Percentiles rank a stretch among this genome's conserved stretches.
These are phyloP conservation scores for Euproctis similis DNA, from an alignment of 2,888 invertebrate genomes.

Conservation along the genomic window DNA sequence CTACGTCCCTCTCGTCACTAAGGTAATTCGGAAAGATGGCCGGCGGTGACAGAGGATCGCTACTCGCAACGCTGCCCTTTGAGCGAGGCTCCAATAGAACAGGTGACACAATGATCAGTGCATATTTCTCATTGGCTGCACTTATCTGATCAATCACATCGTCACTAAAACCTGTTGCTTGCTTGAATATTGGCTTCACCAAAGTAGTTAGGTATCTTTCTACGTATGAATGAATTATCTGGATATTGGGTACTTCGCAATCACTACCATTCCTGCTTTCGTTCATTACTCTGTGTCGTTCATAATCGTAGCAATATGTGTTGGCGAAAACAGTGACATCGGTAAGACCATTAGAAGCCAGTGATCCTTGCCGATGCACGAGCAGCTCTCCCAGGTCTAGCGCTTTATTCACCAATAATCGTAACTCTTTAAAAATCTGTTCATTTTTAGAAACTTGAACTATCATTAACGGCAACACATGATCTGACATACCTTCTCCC, in stretches of 20 bases:
- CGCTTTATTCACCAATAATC: conserved; percentile 3
- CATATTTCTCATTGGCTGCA: conserved; percentile 26
- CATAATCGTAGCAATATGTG: conserved; percentile 39
- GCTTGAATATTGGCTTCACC: conserved; percentile 16
- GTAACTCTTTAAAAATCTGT: conserved; percentile 8
- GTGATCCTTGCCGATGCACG: conserved; percentile 23
- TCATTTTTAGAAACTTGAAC: conserved; percentile 27
- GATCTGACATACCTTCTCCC: conserved; percentile 44
- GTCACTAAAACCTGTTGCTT: conserved; percentile 18
- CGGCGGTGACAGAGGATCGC: conserved; percentile 30
- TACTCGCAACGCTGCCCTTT: conserved; percentile 32
- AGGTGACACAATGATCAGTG: conserved; percentile 31
- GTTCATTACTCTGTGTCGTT: conserved; percentile 20
- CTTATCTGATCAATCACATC: conserved; percentile 29
- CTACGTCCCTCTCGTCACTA: conserved; percentile 32
- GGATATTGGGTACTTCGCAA: conserved; percentile 40
- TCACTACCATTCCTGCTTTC: conserved; percentile 20
- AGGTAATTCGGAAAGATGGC: conserved; percentile 43
- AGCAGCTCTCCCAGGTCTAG: conserved; percentile 23
- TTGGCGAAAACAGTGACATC: conserved; percentile 40
- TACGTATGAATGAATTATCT: conserved; percentile 36
- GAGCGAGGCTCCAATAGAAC: conserved; percentile 38
- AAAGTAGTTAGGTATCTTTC: conserved; percentile 24
- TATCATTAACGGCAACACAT: conserved; percentile 31
- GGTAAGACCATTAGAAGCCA: conserved; percentile 41